Conservation (phyloP, 2,888 invertebrate genomes). For the Papilio elwesi region DNA sequence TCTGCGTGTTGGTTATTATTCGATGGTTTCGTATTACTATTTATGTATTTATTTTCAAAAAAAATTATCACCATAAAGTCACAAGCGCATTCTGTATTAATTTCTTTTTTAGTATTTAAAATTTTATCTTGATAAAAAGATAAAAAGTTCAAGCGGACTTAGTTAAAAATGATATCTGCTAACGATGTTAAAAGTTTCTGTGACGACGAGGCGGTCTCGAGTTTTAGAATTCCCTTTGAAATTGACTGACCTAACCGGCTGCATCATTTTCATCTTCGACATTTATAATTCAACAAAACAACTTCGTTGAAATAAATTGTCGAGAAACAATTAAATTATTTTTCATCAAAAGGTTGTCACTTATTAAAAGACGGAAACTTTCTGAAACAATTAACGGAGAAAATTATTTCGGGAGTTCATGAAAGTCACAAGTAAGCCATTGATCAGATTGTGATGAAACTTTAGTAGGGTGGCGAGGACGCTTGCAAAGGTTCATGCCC, state of each 20-base stretch:
- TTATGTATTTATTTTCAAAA: no score
- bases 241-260: slow-evolving; percentile 8
- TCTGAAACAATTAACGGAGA: neutral
- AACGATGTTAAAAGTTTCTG: slow-evolving; percentile 33
- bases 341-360: neutral
- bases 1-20: no score
- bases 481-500: neutral
- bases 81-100: neutral
- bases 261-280: neutral
- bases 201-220: neutral
- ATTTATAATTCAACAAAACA: slow-evolving; percentile 16
- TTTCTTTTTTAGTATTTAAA: neutral
- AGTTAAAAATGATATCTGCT: slow-evolving; percentile 13
- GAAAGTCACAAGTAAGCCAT: neutral
- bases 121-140: neutral
- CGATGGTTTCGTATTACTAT: no score
- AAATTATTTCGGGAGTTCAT: neutral
- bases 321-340: slow-evolving; percentile 3
- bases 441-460: neutral
- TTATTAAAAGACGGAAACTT: slow-evolving; percentile 1
- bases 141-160: slow-evolving; percentile 10
- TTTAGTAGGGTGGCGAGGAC: no score
- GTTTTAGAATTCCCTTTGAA: slow-evolving; percentile 19
- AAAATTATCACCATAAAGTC: no score
- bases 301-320: neutral